Evolutionary conservation across 2,797 vertebrate genomes (phyloP).

Genomic region (Peromyscus aztecus): DNA sequence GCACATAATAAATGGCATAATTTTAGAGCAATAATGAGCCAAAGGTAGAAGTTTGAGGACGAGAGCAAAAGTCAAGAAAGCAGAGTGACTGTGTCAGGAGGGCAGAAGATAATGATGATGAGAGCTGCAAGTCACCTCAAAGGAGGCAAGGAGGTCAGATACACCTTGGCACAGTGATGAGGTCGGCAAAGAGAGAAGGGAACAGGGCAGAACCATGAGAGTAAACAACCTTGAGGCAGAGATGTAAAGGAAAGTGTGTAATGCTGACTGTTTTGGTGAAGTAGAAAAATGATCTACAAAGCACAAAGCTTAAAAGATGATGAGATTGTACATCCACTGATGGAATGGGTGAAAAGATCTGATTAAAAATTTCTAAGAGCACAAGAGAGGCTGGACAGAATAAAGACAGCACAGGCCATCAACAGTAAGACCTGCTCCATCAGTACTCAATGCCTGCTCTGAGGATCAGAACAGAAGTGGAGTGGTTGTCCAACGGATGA

Average conservation of each 20-base stretch:
- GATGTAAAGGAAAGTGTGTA: not conserved
- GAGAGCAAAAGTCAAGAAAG: not conserved
- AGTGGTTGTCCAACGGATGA: not conserved
- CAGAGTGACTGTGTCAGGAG: not conserved
- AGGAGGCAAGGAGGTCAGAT: not conserved
- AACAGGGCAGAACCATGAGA: not conserved
- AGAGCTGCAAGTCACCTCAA: not conserved
- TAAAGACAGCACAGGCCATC: not conserved
- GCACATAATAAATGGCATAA: not conserved
- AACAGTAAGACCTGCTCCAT: not conserved
- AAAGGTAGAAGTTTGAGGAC: not conserved
- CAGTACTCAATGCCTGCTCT: not conserved
- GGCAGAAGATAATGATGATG: not conserved
- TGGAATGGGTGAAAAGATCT: not conserved
- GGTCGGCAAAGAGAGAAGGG: not conserved
- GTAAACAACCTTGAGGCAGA: conserved; percentile 22
- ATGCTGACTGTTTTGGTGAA: not conserved
- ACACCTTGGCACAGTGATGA: not conserved
- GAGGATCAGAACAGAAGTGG: not conserved
- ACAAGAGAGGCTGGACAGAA: not conserved
- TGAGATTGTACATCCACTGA: not conserved
- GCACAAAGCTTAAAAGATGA: conserved; percentile 1
- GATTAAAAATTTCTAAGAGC: not conserved
- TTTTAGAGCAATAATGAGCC: not conserved
- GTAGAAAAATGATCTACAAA: not conserved